Evolutionary conservation across 2,797 vertebrate species (phyloP), one percentile per base, ranked within the genome.

Genomic region (Peromyscus eremicus): DNA sequence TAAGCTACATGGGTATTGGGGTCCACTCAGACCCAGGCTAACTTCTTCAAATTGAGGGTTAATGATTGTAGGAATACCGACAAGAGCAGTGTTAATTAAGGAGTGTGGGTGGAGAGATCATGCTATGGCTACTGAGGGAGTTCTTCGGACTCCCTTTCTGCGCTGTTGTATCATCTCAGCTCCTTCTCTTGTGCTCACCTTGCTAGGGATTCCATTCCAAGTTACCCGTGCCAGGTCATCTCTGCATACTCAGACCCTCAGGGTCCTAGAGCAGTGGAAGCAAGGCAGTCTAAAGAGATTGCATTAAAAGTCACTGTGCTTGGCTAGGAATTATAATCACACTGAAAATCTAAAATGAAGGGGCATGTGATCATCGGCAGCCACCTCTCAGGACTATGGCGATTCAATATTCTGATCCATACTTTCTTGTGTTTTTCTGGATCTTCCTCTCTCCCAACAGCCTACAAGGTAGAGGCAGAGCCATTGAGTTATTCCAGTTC

Each of bases 101-200:
- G 73, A 81, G 23, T 29, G 32, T 60, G 71, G 25, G 29, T 88
- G 11, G 32, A 37, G 77, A 84, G 70, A 70, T 0, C 40, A 8
- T 29, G 70, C 55, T 60, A 52, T n/a, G 9, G 17, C 16, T 12
- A 32, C 25, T 6, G 2, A 76, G 16, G 12, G 27, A 55, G 76
- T 64, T 82, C 19, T 73, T n/a, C 40, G n/a, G 77, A n/a, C 27
- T 40, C 11, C 23, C 62, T 4, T 70, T n/a, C 9, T 25, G 43
- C 66, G 49, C 1, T 6, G 1, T 49, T 64, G 34, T 10, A 9
- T 11, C 0, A 6, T 29, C 17, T 16, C 3, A 4, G 40, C 49
- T 77, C 40, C 29, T 71, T 55, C 29, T 32, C 46, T 83, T 12
- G 32, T 40, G 62, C 8, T 29, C 43, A 27, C 29, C 34, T 34